Evolutionary conservation across 2,113 vertebrate species (phyloP), one percentile per base, ranked within the genome.

Genomic region (Scolopax mira): DNA sequence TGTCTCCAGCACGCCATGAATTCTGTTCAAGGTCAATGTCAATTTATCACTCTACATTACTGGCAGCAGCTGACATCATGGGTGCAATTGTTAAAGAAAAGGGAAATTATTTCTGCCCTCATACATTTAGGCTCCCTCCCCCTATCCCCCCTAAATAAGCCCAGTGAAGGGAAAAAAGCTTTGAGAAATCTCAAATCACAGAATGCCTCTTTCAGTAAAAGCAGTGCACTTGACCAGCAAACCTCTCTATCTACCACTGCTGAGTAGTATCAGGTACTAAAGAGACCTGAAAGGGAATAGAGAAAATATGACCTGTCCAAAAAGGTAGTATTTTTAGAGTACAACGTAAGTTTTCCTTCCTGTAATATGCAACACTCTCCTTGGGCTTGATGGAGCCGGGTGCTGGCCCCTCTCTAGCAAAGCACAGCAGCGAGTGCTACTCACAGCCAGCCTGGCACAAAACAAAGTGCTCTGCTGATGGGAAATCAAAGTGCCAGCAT

Each of bases 21-120:
- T 94, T 97, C 95, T 97, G 95, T 88, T 96, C 78, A 90, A 97
- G 95, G 94, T 95, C 95, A 97, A 93, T 95, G 94, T 93, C 93
- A 96, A 93, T 96, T 97, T 95, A 97, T 94, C 86, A 93, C 72
- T 85, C 84, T 35, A 89, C 55, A 86, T 79, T 85, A 93, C 75
- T 58, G 79, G 93, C 69, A 42, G 93, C 75, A 96, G 88, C 86
- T 97, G 96, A 97, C 94, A 89, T 91, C 95, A 94, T 87, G 65
- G 93, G 94, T 94, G 73, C 70, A 96, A 67, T 89, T 89, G 89
- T 96, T 89, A 90, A 93, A 96, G 72, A 93, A 95, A 95, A 93
- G 49, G 82, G 77, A 96, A 97, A 95, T 95, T 72, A 89, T 97
- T 95, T 97, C 90, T 97, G 88, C 90, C 86, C 72, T 96, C 83